Evolutionary conservation across 2,113 vertebrate species (phyloP).

Genomic region (Eidolon helvum): DNA sequence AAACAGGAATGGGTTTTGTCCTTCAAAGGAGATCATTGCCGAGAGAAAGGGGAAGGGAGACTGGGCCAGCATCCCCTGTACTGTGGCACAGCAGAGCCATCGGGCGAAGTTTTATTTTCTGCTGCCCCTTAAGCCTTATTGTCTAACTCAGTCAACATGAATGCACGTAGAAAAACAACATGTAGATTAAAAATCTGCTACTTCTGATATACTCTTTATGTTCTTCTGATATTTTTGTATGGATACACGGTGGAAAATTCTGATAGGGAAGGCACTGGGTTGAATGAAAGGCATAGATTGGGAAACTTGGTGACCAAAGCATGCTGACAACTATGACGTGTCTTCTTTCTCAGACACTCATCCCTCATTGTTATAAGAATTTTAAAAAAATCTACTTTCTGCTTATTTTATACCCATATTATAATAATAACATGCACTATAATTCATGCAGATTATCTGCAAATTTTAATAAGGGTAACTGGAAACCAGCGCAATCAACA

Average conservation of each 20-base stretch:
- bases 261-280: not conserved
- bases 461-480: constrained; percentile 50
- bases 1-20: not conserved
- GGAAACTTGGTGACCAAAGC: not conserved
- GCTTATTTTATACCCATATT: constrained; percentile 35
- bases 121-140: not conserved
- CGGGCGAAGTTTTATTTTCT: not conserved
- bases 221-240: not conserved
- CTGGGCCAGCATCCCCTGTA: not conserved
- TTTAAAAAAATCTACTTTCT: not conserved
- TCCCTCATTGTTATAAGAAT: not conserved
- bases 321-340: not conserved
- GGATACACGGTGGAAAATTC: not conserved
- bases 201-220: not conserved
- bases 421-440: constrained; percentile 20
- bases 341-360: not conserved
- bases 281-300: not conserved
- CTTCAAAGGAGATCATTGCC: not conserved
- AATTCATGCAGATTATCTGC: constrained; percentile 57
- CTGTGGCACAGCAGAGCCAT: not conserved
- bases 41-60: not conserved
- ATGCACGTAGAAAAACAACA: not conserved
- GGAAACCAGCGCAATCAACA: constrained; percentile 57
- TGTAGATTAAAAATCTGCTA: not conserved
- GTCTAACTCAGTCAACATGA: not conserved